Evolutionary conservation across 2,797 vertebrate genomes (phyloP).

Genomic region (Falco naumanni): DNA sequence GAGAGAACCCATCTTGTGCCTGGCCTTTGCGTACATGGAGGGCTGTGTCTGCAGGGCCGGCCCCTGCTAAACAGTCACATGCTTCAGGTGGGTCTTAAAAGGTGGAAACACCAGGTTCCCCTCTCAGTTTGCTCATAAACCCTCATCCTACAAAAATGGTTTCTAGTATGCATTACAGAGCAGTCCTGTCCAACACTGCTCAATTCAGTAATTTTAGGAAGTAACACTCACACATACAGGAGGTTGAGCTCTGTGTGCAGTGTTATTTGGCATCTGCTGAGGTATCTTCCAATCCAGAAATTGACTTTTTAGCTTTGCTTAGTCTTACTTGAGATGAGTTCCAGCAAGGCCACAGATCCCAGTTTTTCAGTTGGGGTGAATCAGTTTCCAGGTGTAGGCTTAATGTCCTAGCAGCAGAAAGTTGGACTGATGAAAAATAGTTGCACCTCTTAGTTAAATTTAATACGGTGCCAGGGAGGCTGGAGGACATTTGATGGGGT

Average conservation of each 20-base stretch:
- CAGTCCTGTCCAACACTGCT: accelerated
- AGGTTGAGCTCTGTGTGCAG: not conserved
- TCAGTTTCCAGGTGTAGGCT: not conserved
- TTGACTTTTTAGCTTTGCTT: not conserved
- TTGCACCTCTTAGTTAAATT: not conserved
- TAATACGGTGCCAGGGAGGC: not conserved
- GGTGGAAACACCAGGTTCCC: not conserved
- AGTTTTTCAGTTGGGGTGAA: not conserved
- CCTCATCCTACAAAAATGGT: accelerated
- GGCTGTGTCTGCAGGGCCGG: not conserved
- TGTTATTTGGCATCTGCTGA: not conserved
- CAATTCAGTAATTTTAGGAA: not conserved
- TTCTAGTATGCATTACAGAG: not conserved
- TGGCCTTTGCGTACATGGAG: not conserved
- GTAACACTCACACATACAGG: accelerated
- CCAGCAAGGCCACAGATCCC: not conserved
- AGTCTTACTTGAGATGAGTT: not conserved
- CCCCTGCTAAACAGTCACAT: not conserved
- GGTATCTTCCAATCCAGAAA: not conserved
- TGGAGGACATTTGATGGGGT: not conserved
- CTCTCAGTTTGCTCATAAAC: not conserved
- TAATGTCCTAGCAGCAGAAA: not conserved
- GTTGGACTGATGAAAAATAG: not conserved
- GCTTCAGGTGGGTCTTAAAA: not conserved
- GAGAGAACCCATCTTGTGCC: not conserved